A percentile compares a stretch with the other conserved stretches of the same genome.
Evolutionary conservation across 2,797 vertebrate genomes (phyloP).

Genomic region (Bufotes viridis): DNA sequence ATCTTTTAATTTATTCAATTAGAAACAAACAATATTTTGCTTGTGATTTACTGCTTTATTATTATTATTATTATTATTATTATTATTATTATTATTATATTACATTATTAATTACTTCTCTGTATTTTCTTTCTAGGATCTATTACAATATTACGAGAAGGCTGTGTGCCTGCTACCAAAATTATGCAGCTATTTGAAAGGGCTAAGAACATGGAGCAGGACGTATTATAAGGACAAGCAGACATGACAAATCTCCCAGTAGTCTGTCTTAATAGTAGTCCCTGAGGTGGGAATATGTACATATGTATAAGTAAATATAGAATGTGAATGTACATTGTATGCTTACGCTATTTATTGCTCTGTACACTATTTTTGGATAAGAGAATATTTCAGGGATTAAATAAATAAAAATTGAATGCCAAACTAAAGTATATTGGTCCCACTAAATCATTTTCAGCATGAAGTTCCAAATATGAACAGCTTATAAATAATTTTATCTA

Average conservation of each 20-base stretch:
- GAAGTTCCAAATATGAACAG: too few species aligned
- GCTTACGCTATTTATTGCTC: background rate
- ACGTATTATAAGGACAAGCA: conserved; percentile 4
- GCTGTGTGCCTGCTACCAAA: conserved; percentile 81
- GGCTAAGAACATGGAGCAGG: conserved; percentile 72
- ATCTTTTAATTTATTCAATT: background rate
- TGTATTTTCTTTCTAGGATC: conserved; percentile 69
- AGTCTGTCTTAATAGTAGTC: background rate
- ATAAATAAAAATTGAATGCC: background rate
- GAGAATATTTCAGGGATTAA: background rate
- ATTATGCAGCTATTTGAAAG: conserved; percentile 84
- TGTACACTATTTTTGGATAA: background rate
- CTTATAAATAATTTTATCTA: too few species aligned
- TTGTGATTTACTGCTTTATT: too few species aligned
- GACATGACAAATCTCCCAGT: background rate
- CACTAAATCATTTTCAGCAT: too few species aligned
- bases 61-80: too few species aligned
- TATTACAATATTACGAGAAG: conserved; percentile 85
- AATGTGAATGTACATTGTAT: background rate
- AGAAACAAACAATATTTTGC: too few species aligned
- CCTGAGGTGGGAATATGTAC: background rate
- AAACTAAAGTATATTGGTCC: background rate
- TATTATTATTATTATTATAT: too few species aligned
- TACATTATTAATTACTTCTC: background rate
- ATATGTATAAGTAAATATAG: background rate